Evolutionary conservation across 2,888 invertebrate genomes (phyloP).

Genomic region (Lasioglossum vierecki): DNA sequence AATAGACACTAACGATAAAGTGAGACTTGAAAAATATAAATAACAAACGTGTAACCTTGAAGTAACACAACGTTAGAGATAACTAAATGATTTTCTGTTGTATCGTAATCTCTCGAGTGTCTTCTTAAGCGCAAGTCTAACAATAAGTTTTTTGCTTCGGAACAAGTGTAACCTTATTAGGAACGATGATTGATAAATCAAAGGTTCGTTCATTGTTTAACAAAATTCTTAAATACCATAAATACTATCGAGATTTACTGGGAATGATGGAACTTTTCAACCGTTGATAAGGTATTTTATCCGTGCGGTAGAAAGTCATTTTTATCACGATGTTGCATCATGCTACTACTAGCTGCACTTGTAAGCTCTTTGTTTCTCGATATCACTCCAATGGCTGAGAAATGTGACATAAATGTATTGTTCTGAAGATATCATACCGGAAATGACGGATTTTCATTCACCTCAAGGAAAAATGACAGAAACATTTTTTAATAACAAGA

Average conservation of each 20-base stretch:
- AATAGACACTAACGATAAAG: neutral
- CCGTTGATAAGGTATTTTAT: neutral
- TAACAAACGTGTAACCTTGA: neutral
- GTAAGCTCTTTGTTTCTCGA: neutral
- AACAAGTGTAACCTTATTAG: neutral
- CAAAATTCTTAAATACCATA: neutral
- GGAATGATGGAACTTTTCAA: neutral
- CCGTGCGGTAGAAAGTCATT: neutral
- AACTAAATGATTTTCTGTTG: neutral
- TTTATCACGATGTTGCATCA: neutral
- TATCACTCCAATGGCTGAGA: neutral
- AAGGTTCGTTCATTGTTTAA: neutral
- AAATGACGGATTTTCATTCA: neutral
- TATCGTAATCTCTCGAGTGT: neutral
- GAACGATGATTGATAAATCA: neutral
- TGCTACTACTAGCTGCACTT: neutral
- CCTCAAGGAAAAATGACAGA: neutral
- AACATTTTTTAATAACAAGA: neutral
- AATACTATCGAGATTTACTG: neutral
- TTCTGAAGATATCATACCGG: neutral
- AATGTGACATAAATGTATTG: neutral
- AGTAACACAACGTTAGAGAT: neutral
- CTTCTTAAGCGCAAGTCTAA: neutral
- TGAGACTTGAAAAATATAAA: neutral
- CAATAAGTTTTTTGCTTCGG: neutral